Conservation (phyloP, 2,113 vertebrate genomes). For the Pelvicachromis taeniatus region DNA sequence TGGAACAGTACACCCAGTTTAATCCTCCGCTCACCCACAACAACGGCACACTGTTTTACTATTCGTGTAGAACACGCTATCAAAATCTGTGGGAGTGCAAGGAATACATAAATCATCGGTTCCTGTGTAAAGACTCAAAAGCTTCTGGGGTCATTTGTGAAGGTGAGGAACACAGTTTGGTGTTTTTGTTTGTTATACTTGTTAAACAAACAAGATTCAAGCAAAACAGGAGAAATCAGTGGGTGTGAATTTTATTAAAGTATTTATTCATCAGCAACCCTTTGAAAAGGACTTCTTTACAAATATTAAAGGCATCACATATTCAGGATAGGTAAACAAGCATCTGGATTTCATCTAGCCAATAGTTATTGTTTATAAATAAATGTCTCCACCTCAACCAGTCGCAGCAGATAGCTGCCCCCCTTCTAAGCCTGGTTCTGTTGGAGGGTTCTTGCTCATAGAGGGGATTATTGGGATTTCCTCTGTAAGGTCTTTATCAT, state of each 20-base stretch:
- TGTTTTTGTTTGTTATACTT: background rate
- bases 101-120: rapidly evolving
- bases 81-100: conserved; percentile 46
- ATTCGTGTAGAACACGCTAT: rapidly evolving
- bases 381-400: background rate
- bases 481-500: background rate
- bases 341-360: background rate
- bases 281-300: background rate
- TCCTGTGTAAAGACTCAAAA: rapidly evolving
- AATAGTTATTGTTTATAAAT: background rate
- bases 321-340: background rate
- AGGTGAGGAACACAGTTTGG: background rate
- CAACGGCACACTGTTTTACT: conserved; percentile 26
- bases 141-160: conserved; percentile 63
- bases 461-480: rapidly evolving
- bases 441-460: rapidly evolving
- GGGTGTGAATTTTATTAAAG: rapidly evolving
- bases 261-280: background rate
- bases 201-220: background rate
- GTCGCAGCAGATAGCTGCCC: background rate
- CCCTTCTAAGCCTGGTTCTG: background rate
- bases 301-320: background rate
- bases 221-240: background rate
- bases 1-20: background rate
- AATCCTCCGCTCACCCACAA: conserved; percentile 2